A percentile compares a stretch with the other conserved stretches of the same genome.
Conservation (phyloP, 2,888 invertebrate genomes). For the Silvanus unidentatus region DNA sequence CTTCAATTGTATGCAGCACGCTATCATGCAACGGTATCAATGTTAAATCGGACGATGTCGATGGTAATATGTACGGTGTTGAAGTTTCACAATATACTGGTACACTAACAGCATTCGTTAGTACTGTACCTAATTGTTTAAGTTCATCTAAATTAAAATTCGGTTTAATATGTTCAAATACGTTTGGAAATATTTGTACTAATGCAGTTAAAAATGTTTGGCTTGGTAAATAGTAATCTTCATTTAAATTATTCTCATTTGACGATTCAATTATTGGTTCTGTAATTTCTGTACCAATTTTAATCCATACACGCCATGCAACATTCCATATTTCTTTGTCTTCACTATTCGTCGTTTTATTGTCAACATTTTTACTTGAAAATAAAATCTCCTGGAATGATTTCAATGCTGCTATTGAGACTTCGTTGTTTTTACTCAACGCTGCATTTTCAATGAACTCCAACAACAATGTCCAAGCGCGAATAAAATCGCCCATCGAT, state of each 20-base stretch:
- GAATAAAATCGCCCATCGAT: conserved; percentile 81
- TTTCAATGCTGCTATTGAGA: conserved; percentile 91
- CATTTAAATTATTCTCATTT: conserved; percentile 37
- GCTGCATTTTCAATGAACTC: conserved; percentile 93
- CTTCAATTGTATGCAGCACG: conserved; percentile 78
- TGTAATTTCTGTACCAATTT: conserved; percentile 76
- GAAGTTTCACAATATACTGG: conserved; percentile 76
- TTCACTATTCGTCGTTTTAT: conserved; percentile 38
- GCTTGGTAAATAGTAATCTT: conserved; percentile 77
- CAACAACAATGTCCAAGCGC: conserved; percentile 89
- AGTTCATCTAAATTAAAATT: conserved; percentile 69
- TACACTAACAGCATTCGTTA: conserved; percentile 72
- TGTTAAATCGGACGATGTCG: conserved; percentile 66
- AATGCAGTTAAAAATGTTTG: conserved; percentile 91
- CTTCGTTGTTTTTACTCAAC: conserved; percentile 88
- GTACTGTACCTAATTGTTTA: conserved; percentile 61
- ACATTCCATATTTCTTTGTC: conserved; percentile 67
- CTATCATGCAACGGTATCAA: conserved; percentile 80
- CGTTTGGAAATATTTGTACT: conserved; percentile 91
- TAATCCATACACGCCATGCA: conserved; percentile 84
- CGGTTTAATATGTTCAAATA: conserved; percentile 76
- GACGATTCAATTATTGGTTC: conserved; percentile 49
- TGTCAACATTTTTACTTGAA: conserved; percentile 50
- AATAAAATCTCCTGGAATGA: conserved; percentile 94
- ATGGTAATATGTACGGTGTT: conserved; percentile 65